These are phyloP conservation scores for Orchesellides sinensis DNA, from an alignment of 2,888 invertebrate species.

Conservation along the genomic window DNA sequence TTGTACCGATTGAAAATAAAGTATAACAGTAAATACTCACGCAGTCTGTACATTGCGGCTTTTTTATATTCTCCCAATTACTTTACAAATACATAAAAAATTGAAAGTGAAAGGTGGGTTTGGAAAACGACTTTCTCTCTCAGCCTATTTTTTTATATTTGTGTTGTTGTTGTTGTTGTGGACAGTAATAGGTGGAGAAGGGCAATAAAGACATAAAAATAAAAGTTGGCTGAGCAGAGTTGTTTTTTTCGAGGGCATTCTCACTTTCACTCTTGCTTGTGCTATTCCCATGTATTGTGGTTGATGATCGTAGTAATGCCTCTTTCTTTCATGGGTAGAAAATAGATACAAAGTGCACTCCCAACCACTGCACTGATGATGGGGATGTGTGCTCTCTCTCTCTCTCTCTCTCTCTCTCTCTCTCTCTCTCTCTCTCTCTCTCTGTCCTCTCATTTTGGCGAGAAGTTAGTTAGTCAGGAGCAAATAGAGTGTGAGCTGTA, in stretches of 20 bases:
- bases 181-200: constrained; percentile 54
- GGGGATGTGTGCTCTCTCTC: too few species aligned
- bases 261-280: not conserved
- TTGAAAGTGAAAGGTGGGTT: too few species aligned
- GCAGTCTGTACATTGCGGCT: too few species aligned
- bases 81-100: too few species aligned
- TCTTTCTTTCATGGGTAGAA: not conserved
- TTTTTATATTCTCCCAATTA: too few species aligned
- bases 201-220: constrained; percentile 63
- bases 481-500: too few species aligned
- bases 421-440: not conserved
- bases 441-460: not conserved
- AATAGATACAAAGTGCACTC: not conserved
- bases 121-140: too few species aligned
- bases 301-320: not conserved
- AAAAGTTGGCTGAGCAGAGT: constrained; percentile 42
- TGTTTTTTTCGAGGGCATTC: constrained; percentile 12
- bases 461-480: too few species aligned
- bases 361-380: too few species aligned
- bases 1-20: too few species aligned
- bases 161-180: constrained; percentile 18
- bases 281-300: constrained; percentile 4
- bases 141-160: constrained; percentile 4
- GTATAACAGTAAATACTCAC: too few species aligned
- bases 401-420: not conserved